Evolutionary conservation across 2,888 invertebrate genomes (phyloP).

Genomic region (Rhorus exstirpatorius): DNA sequence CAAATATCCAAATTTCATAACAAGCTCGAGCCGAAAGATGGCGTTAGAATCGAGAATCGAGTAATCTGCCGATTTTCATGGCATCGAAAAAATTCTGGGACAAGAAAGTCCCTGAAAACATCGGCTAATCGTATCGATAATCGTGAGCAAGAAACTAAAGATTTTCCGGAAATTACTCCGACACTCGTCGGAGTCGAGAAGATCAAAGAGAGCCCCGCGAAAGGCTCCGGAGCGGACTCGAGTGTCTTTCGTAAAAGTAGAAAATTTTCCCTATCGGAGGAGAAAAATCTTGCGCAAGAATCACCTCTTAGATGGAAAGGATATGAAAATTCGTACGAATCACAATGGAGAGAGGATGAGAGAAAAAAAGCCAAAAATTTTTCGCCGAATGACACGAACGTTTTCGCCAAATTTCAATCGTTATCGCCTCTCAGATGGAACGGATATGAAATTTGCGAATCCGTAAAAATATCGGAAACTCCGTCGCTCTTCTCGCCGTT

Average conservation of each 20-base stretch:
- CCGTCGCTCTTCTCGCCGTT: slow-evolving; percentile 17
- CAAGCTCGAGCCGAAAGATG: no score
- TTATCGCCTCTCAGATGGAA: slow-evolving; percentile 13
- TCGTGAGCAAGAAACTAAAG: not conserved
- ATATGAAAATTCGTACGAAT: not conserved
- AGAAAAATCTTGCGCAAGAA: no score
- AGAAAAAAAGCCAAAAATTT: no score
- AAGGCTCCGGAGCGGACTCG: no score
- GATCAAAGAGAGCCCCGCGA: not conserved
- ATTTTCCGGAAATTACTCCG: not conserved
- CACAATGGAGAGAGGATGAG: not conserved
- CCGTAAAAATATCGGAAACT: not conserved
- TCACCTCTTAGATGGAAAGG: slow-evolving; percentile 15
- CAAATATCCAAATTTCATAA: not conserved
- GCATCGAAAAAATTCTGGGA: not conserved
- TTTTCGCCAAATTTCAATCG: not conserved
- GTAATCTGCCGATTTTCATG: slow-evolving; percentile 16
- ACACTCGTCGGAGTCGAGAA: not conserved
- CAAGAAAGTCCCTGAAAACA: not conserved
- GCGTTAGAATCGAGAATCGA: not conserved
- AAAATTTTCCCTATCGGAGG: no score
- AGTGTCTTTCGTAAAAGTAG: no score
- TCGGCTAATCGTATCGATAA: not conserved
- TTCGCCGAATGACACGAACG: no score
- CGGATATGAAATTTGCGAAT: not conserved